Percentiles rank a stretch among this genome's conserved stretches.
Evolutionary conservation across 2,797 vertebrate species (phyloP).

Genomic region (Yasuhikotakia modesta): DNA sequence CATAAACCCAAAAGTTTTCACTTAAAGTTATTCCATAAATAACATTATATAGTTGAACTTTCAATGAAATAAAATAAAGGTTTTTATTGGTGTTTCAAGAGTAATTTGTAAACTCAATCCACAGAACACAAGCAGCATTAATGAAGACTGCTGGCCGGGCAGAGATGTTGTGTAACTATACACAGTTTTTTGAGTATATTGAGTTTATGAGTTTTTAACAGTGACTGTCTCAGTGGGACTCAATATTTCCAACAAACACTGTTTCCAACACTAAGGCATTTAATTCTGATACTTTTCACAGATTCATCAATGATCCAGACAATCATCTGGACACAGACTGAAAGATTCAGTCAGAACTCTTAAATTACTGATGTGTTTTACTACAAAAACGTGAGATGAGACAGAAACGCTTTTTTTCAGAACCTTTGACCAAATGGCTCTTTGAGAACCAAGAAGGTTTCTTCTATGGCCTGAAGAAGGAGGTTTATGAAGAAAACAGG

Average conservation of each 20-base stretch:
- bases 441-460: too few species aligned
- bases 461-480: not conserved
- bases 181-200: too few species aligned
- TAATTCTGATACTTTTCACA: not conserved
- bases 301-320: not conserved
- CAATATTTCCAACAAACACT: not conserved
- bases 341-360: not conserved
- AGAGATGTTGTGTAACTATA: not conserved
- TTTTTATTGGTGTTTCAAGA: too few species aligned
- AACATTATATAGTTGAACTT: too few species aligned
- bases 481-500: not conserved
- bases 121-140: not conserved
- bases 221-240: not conserved
- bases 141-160: too few species aligned
- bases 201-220: not conserved
- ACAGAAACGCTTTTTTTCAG: too few species aligned
- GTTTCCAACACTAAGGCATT: slow-evolving; percentile 1
- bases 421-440: too few species aligned
- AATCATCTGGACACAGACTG: not conserved
- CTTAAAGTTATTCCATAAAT: too few species aligned
- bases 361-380: slow-evolving; percentile 2
- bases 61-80: too few species aligned
- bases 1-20: too few species aligned
- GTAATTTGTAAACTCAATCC: too few species aligned
- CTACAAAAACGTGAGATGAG: too few species aligned